These are phyloP conservation scores for Labrus mixtus DNA, from an alignment of 2,113 vertebrate genomes.

Conservation along the genomic window DNA sequence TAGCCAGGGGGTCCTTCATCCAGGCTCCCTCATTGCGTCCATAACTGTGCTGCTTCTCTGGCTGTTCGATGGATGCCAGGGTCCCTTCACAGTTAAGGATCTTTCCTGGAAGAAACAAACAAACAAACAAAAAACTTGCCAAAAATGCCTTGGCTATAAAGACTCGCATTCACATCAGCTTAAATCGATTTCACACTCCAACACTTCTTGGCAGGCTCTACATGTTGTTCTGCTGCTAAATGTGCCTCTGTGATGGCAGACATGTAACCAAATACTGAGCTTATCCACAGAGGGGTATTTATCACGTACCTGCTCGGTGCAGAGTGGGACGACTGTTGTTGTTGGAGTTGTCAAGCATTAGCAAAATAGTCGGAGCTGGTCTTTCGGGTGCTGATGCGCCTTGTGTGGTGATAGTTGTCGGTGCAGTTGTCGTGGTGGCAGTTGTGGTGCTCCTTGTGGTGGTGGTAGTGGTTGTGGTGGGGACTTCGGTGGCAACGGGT, in stretches of 20 bases:
- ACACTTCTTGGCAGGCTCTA: background rate
- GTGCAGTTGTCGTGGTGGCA: constrained; percentile 45
- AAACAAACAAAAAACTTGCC: constrained; percentile 13
- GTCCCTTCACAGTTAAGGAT: constrained; percentile 92
- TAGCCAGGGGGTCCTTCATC: constrained; percentile 97
- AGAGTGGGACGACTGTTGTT: constrained; percentile 75
- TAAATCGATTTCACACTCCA: constrained; percentile 24
- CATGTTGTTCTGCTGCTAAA: background rate
- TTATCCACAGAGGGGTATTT: background rate
- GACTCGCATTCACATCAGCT: background rate
- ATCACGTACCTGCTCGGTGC: constrained; percentile 78
- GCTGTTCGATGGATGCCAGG: constrained; percentile 88
- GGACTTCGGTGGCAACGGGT: constrained; percentile 36
- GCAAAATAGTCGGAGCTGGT: constrained; percentile 74
- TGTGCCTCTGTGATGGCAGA: background rate
- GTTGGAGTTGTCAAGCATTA: constrained; percentile 79
- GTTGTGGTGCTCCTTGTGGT: constrained; percentile 43
- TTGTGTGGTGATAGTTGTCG: constrained; percentile 53
- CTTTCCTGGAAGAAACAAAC: constrained; percentile 78
- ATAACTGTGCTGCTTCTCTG: constrained; percentile 92
- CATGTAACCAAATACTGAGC: background rate
- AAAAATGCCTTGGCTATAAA: background rate
- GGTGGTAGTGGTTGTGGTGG: constrained; percentile 27
- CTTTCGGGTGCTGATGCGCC: constrained; percentile 52
- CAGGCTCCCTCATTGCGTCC: constrained; percentile 97